Base-by-base conservation (phyloP, 1,140 invertebrate genomes). In the Euwallacea similis region DNA sequence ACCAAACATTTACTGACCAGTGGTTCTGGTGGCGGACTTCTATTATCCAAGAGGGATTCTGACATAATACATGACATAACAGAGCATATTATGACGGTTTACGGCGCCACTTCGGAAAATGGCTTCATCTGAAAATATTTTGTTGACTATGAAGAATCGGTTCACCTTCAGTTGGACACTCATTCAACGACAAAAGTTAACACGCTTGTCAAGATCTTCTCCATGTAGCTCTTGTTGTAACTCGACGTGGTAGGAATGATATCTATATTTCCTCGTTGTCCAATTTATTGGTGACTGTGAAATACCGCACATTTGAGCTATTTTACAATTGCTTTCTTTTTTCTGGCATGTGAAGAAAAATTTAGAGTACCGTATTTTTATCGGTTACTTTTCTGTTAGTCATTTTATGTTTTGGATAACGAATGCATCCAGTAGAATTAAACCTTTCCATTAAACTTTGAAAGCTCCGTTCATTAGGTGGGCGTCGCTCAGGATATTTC, bases 1-100 rank as follows among this genome's bases (percentile, higher is more conserved):
- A 50, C 46, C 6, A 50, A 50, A 50, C 46, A 50, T 50, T 50
- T 50, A 50, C 6, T 50, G 46, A 50, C 46, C 46, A 50, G 46
- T 50, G 46, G 6, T 50, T 50, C 46, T 50, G 46, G 6, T 50
- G 1, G 9, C 13, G 46, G 6, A 13, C 2, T 50, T 13, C 46
- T 50, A 0, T 50, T 50, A 50, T 6, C 46, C 46, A 50, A 50
- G 9, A 50, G 46, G 6, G 46, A 50, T 50, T 50, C 46, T 50
- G n/a, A n/a, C n/a, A n/a, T n/a, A n/a, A n/a, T n/a, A n/a, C n/a
- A n/a, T n/a, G n/a, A n/a, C n/a, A n/a, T n/a, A n/a, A n/a, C n/a
- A n/a, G n/a, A n/a, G n/a, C n/a, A n/a, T 11, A 47, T 47, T 7
- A 47, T 11, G 44, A 11, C 44, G 44, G 11, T 47, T 47, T 47